Evolutionary conservation across 2,888 invertebrate species (phyloP).

Genomic region (Synanthedon tipuliformis): DNA sequence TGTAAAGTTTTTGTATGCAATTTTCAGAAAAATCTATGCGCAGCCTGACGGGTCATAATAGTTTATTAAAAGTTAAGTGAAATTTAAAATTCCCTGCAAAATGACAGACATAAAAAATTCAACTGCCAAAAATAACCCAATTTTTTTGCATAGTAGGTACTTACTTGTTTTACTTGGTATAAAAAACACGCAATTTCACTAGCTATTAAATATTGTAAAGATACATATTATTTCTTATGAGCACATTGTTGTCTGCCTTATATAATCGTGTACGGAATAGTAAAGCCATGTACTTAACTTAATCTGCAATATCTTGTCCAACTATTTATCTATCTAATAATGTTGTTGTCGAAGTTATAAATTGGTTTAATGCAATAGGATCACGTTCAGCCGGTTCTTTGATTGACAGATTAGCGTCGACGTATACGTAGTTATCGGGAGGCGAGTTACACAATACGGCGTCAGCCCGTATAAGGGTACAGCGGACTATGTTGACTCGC

Average conservation of each 20-base stretch:
- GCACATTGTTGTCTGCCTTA: too few relatives aligned
- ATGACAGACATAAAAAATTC: too few relatives aligned
- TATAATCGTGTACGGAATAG: too few relatives aligned
- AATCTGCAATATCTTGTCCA: slow-evolving; percentile 3
- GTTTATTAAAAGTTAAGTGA: too few relatives aligned
- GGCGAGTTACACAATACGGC: slow-evolving; percentile 12
- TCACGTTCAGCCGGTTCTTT: slow-evolving; percentile 13
- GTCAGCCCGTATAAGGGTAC: slow-evolving; percentile 21
- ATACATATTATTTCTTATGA: too few relatives aligned
- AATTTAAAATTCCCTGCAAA: too few relatives aligned
- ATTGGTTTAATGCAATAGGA: slow-evolving; percentile 14
- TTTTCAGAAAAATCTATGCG: too few relatives aligned
- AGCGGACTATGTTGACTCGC: slow-evolving; percentile 50
- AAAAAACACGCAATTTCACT: too few relatives aligned
- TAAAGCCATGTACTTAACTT: neutral
- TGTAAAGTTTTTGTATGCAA: too few relatives aligned
- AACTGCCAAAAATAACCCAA: too few relatives aligned
- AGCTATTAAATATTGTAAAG: too few relatives aligned
- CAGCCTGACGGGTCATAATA: too few relatives aligned
- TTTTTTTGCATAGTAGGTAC: neutral
- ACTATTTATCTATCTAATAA: slow-evolving; percentile 1
- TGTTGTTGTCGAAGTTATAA: slow-evolving; percentile 8
- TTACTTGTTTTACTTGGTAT: neutral
- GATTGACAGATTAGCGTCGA: slow-evolving; percentile 42
- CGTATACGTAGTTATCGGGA: slow-evolving; percentile 17